Evolutionary conservation across 1,140 invertebrate genomes (phyloP), one percentile per base, ranked within the genome.

Genomic region (Liolophura sinensis): DNA sequence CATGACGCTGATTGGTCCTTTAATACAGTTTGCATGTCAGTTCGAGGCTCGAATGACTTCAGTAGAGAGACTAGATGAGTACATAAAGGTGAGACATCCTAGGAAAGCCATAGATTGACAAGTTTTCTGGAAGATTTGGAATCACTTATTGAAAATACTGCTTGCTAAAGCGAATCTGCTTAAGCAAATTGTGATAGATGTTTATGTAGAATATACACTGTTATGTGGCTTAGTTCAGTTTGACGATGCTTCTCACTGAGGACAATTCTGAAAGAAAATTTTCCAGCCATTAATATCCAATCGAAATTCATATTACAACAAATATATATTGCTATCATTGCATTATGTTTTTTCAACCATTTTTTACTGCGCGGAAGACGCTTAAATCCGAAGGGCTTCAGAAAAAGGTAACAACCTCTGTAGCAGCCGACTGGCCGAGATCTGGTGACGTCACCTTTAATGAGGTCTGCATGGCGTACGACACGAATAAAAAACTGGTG

Each of bases 1-100:
- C 3, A 40, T 40, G 31, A 40, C 31, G 31, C 31, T 40, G 31
- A 40, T 40, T 40, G 31, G 31, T 40, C 31, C 31, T 40, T 86
- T 89, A 16, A 86, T 89, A 4, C 82, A 89, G 68, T 75, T 89
- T 25, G 83, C 89, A 67, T 87, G 88, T 27, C 90, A 92, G 75
- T 84, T 87, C 0, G 90, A 92, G 79, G 81, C 88, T 7, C 84
- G 87, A 63, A 90, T 92, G 75, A 89, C 89, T 20, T 89, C 89
- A 22, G 86, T 89, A 14, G 87, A 89, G 73, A 73, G 88, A 67
- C 83, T 89, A 40, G 70, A 83, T 14, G 79, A 83, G 55, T 88
- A 87, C 71, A 81, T 83, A 46, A 80, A 83, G 68, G 80, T 85
- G 64, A 73, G 70, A 48, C 4, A 9, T 62, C 11, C 31, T 55